phyloP scores from a whole-genome alignment of 2,113 vertebrate species.

The Pseudorasbora parva region DNA sequence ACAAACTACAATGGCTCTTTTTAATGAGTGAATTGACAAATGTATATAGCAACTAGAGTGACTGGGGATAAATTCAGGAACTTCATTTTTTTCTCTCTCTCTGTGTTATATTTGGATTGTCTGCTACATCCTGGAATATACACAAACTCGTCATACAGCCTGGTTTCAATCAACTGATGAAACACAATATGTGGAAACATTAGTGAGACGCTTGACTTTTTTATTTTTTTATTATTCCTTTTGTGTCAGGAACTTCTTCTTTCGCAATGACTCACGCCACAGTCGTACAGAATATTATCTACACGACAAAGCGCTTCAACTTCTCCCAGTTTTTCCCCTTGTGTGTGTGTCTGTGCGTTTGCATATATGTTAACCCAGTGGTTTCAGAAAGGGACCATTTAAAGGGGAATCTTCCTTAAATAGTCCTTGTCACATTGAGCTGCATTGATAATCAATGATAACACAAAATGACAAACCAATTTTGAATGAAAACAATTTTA shows the following conservation, averaged over 20 bases:
- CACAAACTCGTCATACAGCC: neutral
- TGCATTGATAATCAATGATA: neutral
- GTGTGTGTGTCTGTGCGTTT: neutral
- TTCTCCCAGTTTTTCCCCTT: slow-evolving; percentile 40
- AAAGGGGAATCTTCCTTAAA: neutral
- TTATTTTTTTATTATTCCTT: neutral
- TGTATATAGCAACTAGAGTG: neutral
- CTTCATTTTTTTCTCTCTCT: neutral
- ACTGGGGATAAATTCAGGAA: neutral
- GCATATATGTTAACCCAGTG: neutral
- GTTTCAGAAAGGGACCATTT: neutral
- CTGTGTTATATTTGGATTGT: neutral
- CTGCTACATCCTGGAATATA: slow-evolving; percentile 11
- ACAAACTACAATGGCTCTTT: neutral
- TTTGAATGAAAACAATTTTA: neutral
- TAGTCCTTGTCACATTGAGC: neutral
- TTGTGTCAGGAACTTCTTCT: slow-evolving; percentile 60
- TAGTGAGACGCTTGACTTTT: slow-evolving; percentile 30
- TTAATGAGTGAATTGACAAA: neutral
- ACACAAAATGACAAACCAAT: neutral
- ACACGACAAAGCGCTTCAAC: slow-evolving; percentile 34
- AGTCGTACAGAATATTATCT: slow-evolving; percentile 44
- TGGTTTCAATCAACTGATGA: neutral
- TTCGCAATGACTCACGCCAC: slow-evolving; percentile 58
- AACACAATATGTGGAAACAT: slow-evolving; percentile 43